Conservation (phyloP, 2,113 vertebrate species). For the Poeciliopsis retropinna region DNA sequence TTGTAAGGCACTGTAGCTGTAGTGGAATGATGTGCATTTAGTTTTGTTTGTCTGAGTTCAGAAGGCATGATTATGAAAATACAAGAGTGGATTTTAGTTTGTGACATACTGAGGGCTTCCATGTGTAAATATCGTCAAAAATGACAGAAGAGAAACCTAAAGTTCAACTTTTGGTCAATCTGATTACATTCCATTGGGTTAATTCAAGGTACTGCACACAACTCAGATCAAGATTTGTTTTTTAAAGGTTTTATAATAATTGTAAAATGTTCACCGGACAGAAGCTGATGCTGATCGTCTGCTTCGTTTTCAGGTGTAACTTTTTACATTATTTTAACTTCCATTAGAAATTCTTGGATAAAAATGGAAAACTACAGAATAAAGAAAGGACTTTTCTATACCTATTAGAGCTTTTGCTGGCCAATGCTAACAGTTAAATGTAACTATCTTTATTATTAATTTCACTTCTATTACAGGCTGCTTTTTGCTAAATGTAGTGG, state of each 20-base stretch:
- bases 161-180: slow-evolving; percentile 5
- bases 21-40: slow-evolving; percentile 3
- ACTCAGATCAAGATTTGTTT: background rate
- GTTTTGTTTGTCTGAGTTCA: slow-evolving; percentile 13
- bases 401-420: background rate
- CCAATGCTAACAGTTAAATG: background rate
- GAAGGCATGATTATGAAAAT: background rate
- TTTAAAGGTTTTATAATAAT: slow-evolving; percentile 20
- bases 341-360: background rate
- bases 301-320: slow-evolving; percentile 6
- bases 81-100: slow-evolving; percentile 20
- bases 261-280: slow-evolving; percentile 21
- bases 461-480: background rate
- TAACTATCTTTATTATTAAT: background rate
- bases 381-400: background rate
- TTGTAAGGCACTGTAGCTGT: background rate
- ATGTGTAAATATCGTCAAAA: slow-evolving; percentile 49
- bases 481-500: slow-evolving; percentile 16
- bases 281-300: slow-evolving; percentile 11
- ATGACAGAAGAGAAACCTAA: slow-evolving; percentile 4
- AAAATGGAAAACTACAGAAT: background rate
- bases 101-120: slow-evolving; percentile 45
- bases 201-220: background rate
- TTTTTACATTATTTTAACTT: slow-evolving; percentile 1
- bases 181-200: slow-evolving; percentile 20